A percentile compares a stretch with the other conserved stretches of the same genome.
Conservation (phyloP, 2,888 invertebrate species). For the Drosophila pseudotalamancana region DNA sequence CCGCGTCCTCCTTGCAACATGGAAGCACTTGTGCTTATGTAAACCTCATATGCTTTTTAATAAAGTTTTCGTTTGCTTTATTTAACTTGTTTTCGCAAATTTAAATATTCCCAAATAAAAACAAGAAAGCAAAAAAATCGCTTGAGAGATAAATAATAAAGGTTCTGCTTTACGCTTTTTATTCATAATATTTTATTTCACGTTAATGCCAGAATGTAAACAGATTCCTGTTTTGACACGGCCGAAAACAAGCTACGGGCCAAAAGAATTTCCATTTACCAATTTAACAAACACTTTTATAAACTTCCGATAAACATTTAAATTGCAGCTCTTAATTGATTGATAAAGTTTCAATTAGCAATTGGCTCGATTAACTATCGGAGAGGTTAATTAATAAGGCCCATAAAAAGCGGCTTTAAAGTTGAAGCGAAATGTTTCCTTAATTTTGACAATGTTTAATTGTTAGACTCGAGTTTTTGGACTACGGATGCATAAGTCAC, state of each 20-base stretch:
- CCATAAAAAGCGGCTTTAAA: too few relatives aligned
- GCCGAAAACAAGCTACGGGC: neutral
- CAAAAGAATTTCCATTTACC: slow-evolving; percentile 26
- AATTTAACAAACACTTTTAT: slow-evolving; percentile 41
- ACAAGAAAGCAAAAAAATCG: neutral
- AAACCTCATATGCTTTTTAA: slow-evolving; percentile 55
- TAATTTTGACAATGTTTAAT: too few relatives aligned
- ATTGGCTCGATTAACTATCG: slow-evolving; percentile 5
- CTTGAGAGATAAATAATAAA: slow-evolving; percentile 18
- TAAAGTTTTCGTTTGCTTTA: slow-evolving; percentile 57
- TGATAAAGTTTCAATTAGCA: slow-evolving; percentile 5
- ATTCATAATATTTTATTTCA: neutral
- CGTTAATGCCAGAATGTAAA: slow-evolving; percentile 16
- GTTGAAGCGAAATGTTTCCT: neutral
- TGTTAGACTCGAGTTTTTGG: too few relatives aligned
- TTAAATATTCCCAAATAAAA: slow-evolving; percentile 16
- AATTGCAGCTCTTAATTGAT: slow-evolving; percentile 29
- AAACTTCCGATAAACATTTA: slow-evolving; percentile 23
- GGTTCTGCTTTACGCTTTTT: slow-evolving; percentile 1
- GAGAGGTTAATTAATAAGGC: neutral
- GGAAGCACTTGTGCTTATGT: slow-evolving; percentile 27
- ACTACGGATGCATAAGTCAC: too few relatives aligned
- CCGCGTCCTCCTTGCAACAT: neutral
- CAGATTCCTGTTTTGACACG: neutral
- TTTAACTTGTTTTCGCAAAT: slow-evolving; percentile 53